Evolutionary conservation across 1,140 invertebrate genomes (phyloP).

Genomic region (Sycophaga agraensis): DNA sequence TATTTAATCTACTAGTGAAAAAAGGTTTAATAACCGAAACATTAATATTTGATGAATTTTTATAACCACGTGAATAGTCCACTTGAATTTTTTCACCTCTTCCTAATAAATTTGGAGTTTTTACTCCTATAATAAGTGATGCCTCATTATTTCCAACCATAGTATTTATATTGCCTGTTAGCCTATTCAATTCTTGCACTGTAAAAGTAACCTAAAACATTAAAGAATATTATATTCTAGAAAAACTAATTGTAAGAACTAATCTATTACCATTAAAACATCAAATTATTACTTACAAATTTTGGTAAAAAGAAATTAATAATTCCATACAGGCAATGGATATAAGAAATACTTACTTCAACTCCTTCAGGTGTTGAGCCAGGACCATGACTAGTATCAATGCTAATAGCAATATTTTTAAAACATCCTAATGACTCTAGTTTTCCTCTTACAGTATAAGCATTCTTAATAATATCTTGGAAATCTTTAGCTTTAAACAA

Average conservation of each 20-base stretch:
- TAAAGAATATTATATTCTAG: constrained; percentile 8
- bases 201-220: constrained; percentile 73
- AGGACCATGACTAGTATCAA: constrained; percentile 79
- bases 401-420: constrained; percentile 74
- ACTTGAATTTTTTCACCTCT: constrained; percentile 75
- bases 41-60: constrained; percentile 72
- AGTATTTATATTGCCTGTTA: constrained; percentile 80
- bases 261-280: too few relatives aligned
- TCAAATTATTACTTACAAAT: constrained; percentile 15
- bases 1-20: constrained; percentile 50
- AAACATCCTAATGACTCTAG: constrained; percentile 82
- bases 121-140: constrained; percentile 69
- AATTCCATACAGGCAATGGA: background rate
- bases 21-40: constrained; percentile 77
- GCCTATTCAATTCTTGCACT: constrained; percentile 72
- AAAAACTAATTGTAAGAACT: background rate
- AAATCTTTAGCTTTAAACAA: constrained; percentile 72
- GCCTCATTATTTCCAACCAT: constrained; percentile 85
- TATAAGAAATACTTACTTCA: constrained; percentile 61
- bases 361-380: constrained; percentile 73
- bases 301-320: constrained; percentile 6
- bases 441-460: constrained; percentile 66
- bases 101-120: constrained; percentile 79
- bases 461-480: constrained; percentile 64
- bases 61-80: constrained; percentile 75